Conservation (phyloP, 2,113 vertebrate genomes). For the Tragelaphus imberbis region DNA sequence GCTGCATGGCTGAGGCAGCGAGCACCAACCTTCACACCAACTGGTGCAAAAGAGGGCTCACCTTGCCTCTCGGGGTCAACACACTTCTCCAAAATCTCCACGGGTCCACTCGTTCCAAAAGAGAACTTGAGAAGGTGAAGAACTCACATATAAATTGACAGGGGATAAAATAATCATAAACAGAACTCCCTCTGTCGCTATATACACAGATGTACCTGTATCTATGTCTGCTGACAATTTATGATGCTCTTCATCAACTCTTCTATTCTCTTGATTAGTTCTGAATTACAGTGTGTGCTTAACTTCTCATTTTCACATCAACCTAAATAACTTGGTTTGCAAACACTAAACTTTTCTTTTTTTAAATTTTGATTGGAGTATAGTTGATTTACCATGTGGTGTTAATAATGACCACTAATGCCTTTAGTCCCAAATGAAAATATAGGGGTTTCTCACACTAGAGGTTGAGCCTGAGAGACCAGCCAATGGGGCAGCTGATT, state of each 20-base stretch:
- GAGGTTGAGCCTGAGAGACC: too few relatives aligned
- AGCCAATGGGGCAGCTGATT: too few relatives aligned
- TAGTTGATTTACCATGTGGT: neutral
- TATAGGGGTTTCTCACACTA: too few relatives aligned
- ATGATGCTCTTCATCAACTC: neutral
- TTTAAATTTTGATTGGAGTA: neutral
- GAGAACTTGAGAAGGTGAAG: neutral
- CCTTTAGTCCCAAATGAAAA: too few relatives aligned
- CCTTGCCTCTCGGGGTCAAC: fast-evolving
- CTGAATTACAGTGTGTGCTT: neutral
- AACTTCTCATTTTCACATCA: neutral
- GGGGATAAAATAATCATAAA: neutral
- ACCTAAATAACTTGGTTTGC: neutral
- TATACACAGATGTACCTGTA: fast-evolving
- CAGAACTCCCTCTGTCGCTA: neutral
- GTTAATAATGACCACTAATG: neutral
- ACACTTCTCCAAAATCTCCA: neutral
- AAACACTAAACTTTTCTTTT: neutral
- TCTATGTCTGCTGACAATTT: neutral
- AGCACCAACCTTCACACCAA: neutral
- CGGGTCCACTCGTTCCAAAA: neutral
- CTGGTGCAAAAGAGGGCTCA: neutral
- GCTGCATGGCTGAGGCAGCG: fast-evolving
- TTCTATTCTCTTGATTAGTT: neutral
- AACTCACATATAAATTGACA: neutral